phyloP scores from a whole-genome alignment of 2,888 invertebrate genomes.

The Vandiemenella viatica region DNA sequence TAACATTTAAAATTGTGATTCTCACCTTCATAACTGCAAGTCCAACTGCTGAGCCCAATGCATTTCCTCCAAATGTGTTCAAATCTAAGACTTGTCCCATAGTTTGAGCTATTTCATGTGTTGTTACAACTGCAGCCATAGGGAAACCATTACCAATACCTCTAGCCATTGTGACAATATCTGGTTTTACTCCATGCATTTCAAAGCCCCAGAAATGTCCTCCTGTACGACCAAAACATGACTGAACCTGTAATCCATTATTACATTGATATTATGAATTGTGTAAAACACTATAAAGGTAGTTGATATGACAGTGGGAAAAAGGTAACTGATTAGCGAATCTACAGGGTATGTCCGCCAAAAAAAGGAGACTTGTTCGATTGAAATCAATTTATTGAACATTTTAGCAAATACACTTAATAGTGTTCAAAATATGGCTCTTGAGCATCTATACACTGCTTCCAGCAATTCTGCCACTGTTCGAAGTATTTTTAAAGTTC shows the following conservation, averaged over 20 bases:
- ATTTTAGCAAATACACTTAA: too few species aligned
- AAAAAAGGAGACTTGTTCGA: too few species aligned
- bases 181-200: constrained; percentile 68
- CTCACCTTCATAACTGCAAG: constrained; percentile 78
- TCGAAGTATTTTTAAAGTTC: too few species aligned
- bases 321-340: too few species aligned
- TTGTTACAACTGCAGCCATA: constrained; percentile 87
- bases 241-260: constrained; percentile 56
- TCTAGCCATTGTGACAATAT: constrained; percentile 92
- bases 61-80: constrained; percentile 94
- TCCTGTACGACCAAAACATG: constrained; percentile 90
- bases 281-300: too few species aligned
- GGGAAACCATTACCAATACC: constrained; percentile 94
- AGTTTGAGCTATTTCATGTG: constrained; percentile 66
- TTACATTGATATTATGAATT: neutral
- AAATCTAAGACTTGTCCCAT: constrained; percentile 68
- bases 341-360: too few species aligned
- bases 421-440: too few species aligned
- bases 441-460: too few species aligned
- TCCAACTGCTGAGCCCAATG: constrained; percentile 75
- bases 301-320: too few species aligned
- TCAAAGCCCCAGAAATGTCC: constrained; percentile 95
- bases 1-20: constrained; percentile 1
- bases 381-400: too few species aligned
- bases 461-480: too few species aligned